Conservation (phyloP, 2,888 invertebrate genomes). For the Herminia tarsipennalis region DNA sequence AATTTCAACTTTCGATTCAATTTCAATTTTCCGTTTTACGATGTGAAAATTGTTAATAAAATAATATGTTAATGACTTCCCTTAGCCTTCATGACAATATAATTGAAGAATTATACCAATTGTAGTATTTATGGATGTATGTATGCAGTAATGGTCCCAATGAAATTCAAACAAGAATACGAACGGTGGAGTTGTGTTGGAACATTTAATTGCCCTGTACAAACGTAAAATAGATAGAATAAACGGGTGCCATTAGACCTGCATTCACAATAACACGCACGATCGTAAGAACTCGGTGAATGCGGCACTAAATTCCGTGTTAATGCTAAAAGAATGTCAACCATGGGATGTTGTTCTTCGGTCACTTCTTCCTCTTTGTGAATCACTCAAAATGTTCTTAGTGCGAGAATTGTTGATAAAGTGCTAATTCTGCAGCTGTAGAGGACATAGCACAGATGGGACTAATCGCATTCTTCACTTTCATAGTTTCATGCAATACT, state of each 20-base stretch:
- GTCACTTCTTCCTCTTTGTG: slow-evolving; percentile 4
- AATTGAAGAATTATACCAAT: background rate
- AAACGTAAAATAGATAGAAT: slow-evolving; percentile 24
- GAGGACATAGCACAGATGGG: too few relatives aligned
- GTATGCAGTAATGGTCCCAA: slow-evolving; percentile 8
- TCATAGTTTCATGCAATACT: too few relatives aligned
- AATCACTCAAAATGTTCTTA: background rate
- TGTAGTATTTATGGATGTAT: slow-evolving; percentile 4
- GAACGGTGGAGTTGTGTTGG: slow-evolving; percentile 15
- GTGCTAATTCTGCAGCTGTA: background rate
- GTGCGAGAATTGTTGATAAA: background rate
- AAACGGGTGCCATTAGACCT: slow-evolving; percentile 22
- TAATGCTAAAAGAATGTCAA: slow-evolving; percentile 35
- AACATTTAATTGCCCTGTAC: slow-evolving; percentile 21
- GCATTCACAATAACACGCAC: slow-evolving; percentile 23
- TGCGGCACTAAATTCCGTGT: slow-evolving; percentile 31
- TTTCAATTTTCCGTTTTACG: background rate
- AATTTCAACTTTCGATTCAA: slow-evolving; percentile 7
- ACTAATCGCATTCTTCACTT: too few relatives aligned
- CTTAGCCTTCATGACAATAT: background rate
- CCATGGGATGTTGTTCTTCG: slow-evolving; percentile 15
- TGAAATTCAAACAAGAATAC: slow-evolving; percentile 14
- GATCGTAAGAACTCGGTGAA: slow-evolving; percentile 27
- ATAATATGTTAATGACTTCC: background rate
- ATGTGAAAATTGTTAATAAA: background rate